Evolutionary conservation across 2,888 invertebrate species (phyloP), one percentile per base, ranked within the genome.

Genomic region (Troides oblongomaculatus): DNA sequence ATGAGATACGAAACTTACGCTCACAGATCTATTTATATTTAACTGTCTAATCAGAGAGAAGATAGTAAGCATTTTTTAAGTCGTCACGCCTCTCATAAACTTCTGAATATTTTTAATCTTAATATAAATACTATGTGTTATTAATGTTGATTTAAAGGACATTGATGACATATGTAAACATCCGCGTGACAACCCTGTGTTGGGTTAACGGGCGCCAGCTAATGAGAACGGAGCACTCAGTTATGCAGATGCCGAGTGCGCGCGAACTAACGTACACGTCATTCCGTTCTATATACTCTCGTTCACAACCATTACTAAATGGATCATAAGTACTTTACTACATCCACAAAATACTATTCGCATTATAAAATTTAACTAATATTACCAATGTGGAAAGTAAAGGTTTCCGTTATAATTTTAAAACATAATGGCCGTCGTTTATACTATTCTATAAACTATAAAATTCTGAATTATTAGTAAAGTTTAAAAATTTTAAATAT

Each of bases 201-300:
- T 86, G 87, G 82, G 80, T 83, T 90, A 91, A 90, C 91, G 92
- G 91, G 84, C 84, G 82, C 76, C 78, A 79, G 84, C 86, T 90
- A 91, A 91, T 90, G 89, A 88, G 90, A 86, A 87, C 90, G 85
- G 79, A 85, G 85, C 86, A 66, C 66, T 87, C 86, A 86, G 90
- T 87, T 90, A 90, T 90, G 90, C 89, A 89, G 88, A 90, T 89
- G 85, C 82, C 79, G 77, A 79, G 74, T 78, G 74, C 72, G 77
- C 78, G 74, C 77, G 73, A 77, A 74, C 74, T 66, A 70, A 57
- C 66, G 70, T 68, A 58, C 62, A 63, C 66, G 66, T 63, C 60
- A 63, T 59, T 66, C 66, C 62, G 70, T 63, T 66, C 70, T 66
- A 70, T 66, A 66, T 70, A 66, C 66, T 60, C 50, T 65, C 62